Evolutionary conservation across 92 coral and sea anemone genomes (phyloP).

Genomic region (Porites rus): DNA sequence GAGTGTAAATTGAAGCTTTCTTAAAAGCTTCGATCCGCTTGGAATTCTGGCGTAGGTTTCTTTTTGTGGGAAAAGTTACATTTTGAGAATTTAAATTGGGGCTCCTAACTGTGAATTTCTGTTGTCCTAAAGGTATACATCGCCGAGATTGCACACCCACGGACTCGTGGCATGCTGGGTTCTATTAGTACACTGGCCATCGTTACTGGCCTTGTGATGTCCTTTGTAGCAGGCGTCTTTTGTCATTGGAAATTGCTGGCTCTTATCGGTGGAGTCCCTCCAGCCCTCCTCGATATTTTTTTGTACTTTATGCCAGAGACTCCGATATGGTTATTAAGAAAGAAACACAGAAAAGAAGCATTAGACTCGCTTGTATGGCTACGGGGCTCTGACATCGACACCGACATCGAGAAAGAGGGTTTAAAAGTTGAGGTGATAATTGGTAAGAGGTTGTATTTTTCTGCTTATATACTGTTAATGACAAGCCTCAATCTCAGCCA

Average conservation of each 20-base stretch:
- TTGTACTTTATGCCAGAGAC: conserved; percentile 90
- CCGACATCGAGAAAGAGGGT: conserved; percentile 72
- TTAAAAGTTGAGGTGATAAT: conserved; percentile 71
- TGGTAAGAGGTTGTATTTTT: conserved; percentile 31
- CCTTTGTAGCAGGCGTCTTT: conserved; percentile 67
- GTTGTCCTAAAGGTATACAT: conserved; percentile 72
- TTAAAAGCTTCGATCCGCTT: no score
- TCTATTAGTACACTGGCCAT: conserved; percentile 83
- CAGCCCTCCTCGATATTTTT: conserved; percentile 64
- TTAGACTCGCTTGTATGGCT: conserved; percentile 70
- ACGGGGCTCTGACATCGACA: conserved; percentile 61
- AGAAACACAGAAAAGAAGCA: conserved; percentile 75
- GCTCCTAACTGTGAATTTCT: no score
- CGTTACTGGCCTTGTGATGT: conserved; percentile 66
- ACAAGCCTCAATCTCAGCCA: no score
- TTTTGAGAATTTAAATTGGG: no score
- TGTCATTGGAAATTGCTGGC: conserved; percentile 90
- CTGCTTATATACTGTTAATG: neutral
- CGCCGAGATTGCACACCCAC: conserved; percentile 85
- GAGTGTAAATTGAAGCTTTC: no score
- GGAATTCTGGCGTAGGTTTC: no score
- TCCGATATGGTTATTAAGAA: conserved; percentile 82
- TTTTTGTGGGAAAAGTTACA: no score
- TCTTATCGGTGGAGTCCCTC: conserved; percentile 71
- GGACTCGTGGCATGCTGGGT: conserved; percentile 78